These are phyloP conservation scores for Rostratula benghalensis DNA, from an alignment of 2,113 vertebrate genomes.

Conservation along the genomic window DNA sequence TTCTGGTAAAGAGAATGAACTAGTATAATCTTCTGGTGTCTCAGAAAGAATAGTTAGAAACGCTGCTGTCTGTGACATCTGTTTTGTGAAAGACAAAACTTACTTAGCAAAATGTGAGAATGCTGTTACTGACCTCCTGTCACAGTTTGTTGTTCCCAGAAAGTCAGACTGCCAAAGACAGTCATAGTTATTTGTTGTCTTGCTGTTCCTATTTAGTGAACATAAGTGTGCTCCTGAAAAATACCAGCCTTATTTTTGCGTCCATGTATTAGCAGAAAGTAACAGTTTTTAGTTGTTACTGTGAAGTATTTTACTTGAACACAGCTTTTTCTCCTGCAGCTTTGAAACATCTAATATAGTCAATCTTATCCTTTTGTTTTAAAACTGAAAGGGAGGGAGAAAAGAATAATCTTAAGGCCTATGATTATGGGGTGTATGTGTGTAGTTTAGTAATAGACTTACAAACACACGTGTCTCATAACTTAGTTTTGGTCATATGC, in stretches of 20 bases:
- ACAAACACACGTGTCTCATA: background rate
- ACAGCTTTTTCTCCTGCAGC: background rate
- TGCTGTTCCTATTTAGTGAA: background rate
- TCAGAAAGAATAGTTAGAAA: constrained; percentile 12
- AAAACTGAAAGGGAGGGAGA: background rate
- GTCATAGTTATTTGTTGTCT: constrained; percentile 25
- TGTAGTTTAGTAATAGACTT: background rate
- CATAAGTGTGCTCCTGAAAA: background rate
- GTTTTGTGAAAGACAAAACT: constrained; percentile 54
- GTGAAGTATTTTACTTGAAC: background rate
- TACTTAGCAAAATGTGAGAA: constrained; percentile 51
- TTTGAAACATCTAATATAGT: background rate
- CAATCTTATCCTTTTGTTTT: background rate
- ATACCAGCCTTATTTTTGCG: constrained; percentile 16
- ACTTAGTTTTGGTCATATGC: background rate
- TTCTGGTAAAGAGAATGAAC: background rate
- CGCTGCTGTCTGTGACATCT: constrained; percentile 33
- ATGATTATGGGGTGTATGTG: background rate
- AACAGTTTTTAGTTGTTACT: background rate
- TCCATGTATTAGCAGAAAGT: background rate
- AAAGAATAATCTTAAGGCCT: background rate
- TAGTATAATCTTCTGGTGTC: background rate
- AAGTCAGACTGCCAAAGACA: constrained; percentile 22
- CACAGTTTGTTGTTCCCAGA: constrained; percentile 15
- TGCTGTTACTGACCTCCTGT: constrained; percentile 36